Base-by-base conservation (phyloP, 1,140 invertebrate species). In the Polyergus mexicanus region DNA sequence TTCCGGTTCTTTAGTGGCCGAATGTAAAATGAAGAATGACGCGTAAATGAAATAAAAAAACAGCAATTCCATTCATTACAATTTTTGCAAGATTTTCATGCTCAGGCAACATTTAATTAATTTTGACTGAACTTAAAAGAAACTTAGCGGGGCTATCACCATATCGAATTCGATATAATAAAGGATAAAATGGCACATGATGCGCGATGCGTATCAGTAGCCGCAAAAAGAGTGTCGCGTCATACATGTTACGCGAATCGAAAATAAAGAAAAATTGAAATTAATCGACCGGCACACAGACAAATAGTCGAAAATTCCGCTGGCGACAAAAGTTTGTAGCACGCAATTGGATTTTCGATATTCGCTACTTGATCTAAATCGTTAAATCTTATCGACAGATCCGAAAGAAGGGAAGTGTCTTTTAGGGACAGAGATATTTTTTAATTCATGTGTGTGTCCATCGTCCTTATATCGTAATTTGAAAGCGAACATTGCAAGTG, bases 81-180 rank as follows among this genome's bases (percentile, higher is more conserved):
- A 51, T 68, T 51, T 16, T 56, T 3, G 0, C 8, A 0, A 13
- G 13, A 68, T 41, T 54, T 54, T 41, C 19, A 2, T 41, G 6
- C 6, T 54, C 11, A 62, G 19, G 8, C 19, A 22, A n/a, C 7
- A 6, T 16, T 54, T 41, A 5, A 35, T 28, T 41, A 65, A 16
- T 1, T n/a, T 65, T 47, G 11, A 11, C 8, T 8, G 1, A 5
- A 41, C 2, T 41, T 41, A 41, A 7, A 41, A 41, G 41, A 7
- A 47, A 47, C 44, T 47, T 13, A 13, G 11, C 44, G 11, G 11
- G 13, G 3, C 44, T 47, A 88, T 86, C 60, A 38, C 25, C 62
- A 54, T 54, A 60, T 86, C 69, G n/a, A 83, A 75, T 35, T 47
- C 65, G 41, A 86, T 83, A 63, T 41, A 75, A 13, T 13, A 22